Percentiles rank a stretch among this genome's conserved stretches.
These are phyloP conservation scores for Caenorhabditis macrosperma DNA, from an alignment of 2,888 invertebrate genomes.

Conservation along the genomic window DNA sequence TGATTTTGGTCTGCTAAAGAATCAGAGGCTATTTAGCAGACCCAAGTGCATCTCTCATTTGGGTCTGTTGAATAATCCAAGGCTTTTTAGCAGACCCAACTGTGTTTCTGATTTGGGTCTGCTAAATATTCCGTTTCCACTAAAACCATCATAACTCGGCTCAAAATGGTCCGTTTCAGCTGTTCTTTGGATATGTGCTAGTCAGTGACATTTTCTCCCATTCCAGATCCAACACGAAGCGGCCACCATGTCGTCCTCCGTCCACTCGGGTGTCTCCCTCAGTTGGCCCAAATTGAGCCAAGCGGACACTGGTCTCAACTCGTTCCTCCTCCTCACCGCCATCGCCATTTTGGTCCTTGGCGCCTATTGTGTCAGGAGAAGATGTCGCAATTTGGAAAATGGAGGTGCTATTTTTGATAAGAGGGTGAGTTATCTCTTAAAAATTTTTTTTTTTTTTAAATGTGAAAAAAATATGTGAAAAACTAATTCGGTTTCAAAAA, in stretches of 20 bases:
- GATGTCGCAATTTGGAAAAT: constrained; percentile 49
- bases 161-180: neutral
- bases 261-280: neutral
- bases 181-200: too few species aligned
- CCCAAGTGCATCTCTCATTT: too few species aligned
- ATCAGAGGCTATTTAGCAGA: too few species aligned
- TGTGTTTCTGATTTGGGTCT: too few species aligned
- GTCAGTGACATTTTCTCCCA: neutral
- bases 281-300: constrained; percentile 23
- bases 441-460: neutral
- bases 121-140: too few species aligned
- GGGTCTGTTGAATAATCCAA: too few species aligned
- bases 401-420: constrained; percentile 49
- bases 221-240: constrained; percentile 61
- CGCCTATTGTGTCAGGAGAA: constrained; percentile 37
- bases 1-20: too few species aligned
- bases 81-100: too few species aligned
- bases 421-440: constrained; percentile 31
- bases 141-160: too few species aligned
- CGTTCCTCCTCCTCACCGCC: constrained; percentile 31
- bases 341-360: constrained; percentile 43
- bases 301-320: constrained; percentile 32
- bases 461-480: neutral
- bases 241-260: neutral
- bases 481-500: neutral